Conservation (phyloP, 2,888 invertebrate species). For the Itoplectis maculator region DNA sequence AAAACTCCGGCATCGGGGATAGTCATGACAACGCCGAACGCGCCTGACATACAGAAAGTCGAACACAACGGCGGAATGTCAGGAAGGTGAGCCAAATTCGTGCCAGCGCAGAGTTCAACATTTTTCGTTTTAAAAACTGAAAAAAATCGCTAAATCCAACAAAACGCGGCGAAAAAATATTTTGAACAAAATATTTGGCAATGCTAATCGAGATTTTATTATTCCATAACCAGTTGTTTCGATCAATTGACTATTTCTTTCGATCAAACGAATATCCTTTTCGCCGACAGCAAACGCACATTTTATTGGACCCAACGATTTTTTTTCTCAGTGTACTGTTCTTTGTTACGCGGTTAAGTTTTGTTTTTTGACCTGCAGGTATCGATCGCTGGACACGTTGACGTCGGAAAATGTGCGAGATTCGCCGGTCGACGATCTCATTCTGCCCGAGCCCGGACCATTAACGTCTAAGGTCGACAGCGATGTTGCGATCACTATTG, state of each 20-base stretch:
- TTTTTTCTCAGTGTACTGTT: not conserved
- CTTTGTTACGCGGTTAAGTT: not conserved
- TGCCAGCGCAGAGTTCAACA: too few relatives aligned
- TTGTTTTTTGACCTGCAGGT: constrained; percentile 49
- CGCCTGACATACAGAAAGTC: constrained; percentile 64
- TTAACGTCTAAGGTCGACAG: constrained; percentile 32
- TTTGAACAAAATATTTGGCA: too few relatives aligned
- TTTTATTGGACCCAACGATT: not conserved
- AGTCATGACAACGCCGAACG: constrained; percentile 63
- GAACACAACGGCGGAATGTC: constrained; percentile 50
- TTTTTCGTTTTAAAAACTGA: too few relatives aligned
- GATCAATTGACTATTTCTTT: too few relatives aligned
- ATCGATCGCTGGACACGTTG: constrained; percentile 57
- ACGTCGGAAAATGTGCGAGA: constrained; percentile 12
- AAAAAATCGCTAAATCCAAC: too few relatives aligned
- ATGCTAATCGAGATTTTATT: too few relatives aligned
- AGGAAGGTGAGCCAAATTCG: constrained; percentile 37
- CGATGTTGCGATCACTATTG: not conserved
- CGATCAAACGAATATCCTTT: too few relatives aligned
- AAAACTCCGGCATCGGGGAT: constrained; percentile 67
- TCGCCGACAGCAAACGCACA: too few relatives aligned
- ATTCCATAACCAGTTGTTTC: too few relatives aligned
- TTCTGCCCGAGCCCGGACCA: constrained; percentile 31
- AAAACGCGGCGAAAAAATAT: too few relatives aligned
- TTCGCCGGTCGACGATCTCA: constrained; percentile 28